Conservation (phyloP, 2,797 vertebrate species). For the Myiothlypis chrysogaster region DNA sequence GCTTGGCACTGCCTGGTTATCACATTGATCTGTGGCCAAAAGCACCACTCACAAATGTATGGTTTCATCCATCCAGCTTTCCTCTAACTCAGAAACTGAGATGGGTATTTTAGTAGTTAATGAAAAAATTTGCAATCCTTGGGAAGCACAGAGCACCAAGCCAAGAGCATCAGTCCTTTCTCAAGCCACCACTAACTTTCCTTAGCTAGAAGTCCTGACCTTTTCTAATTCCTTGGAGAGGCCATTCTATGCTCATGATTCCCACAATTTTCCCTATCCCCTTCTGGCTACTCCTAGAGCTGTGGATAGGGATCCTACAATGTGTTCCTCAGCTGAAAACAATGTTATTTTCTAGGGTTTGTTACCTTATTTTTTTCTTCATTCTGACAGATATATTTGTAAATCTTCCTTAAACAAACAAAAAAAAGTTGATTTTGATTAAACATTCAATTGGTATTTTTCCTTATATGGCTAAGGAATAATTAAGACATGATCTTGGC, state of each 20-base stretch:
- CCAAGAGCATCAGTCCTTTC: background rate
- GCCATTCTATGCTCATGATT: fast-evolving
- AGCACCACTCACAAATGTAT: background rate
- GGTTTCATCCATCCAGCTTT: background rate
- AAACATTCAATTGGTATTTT: background rate
- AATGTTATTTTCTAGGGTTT: background rate
- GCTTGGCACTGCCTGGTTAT: background rate
- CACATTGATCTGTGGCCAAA: background rate
- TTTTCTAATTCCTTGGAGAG: background rate
- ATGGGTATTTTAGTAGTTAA: background rate
- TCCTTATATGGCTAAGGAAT: background rate
- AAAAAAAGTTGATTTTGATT: background rate
- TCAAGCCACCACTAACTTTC: background rate
- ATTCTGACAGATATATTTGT: background rate
- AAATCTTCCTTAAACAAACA: background rate
- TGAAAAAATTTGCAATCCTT: background rate
- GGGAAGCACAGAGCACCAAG: background rate
- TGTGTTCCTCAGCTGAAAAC: background rate
- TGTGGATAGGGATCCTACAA: background rate
- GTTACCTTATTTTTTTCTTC: background rate
- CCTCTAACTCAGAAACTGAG: background rate
- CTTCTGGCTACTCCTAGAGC: background rate
- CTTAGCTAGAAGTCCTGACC: background rate
- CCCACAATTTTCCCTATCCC: background rate
- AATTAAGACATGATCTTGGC: background rate